Base-by-base conservation (phyloP, 1,140 invertebrate species). In the Homalodisca vitripennis region DNA sequence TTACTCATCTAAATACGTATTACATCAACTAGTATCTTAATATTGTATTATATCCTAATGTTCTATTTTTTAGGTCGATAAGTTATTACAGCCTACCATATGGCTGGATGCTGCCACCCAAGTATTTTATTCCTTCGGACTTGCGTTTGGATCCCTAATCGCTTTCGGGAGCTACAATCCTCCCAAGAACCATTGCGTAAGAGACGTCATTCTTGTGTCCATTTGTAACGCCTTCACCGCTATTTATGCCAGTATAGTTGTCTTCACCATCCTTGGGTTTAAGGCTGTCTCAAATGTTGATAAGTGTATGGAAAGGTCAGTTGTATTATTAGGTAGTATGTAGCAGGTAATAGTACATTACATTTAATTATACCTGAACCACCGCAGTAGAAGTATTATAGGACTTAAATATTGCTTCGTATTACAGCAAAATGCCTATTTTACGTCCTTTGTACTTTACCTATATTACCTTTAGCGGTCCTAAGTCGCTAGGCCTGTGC, bases 51-150 rank as follows among this genome's bases (percentile, higher is more conserved):
- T n/a, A n/a, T n/a, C n/a, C n/a, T n/a, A n/a, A n/a, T 41, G 34
- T 41, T 41, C 6, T 17, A 41, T 41, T 74, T 74, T 75, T 0
- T 77, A 91, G 89, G 84, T 94, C 72, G 89, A 91, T 71, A 94
- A 91, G 77, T 81, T 95, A 30, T 77, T 88, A 46, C 85, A 92
- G 74, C 90, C 92, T 0, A 92, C 84, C 55, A 93, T 96, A 0
- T 97, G 95, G 95, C 81, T 96, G 73, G 94, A 96, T 78, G 95
- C 95, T 2, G 94, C 94, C 6, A 96, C 94, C 0, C 95, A 98
- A 85, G 95, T 98, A 17, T 97, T 97, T 81, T 98, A 97, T 80
- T 95, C 92, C 2, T 94, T 98, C 78, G 95, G 95, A 13, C 81
- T 97, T 72, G 95, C 93, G 20, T 98, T 97, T 79, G 95, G 95